These are phyloP conservation scores for Heteropelma amictum DNA, from an alignment of 2,888 invertebrate genomes.

Conservation along the genomic window DNA sequence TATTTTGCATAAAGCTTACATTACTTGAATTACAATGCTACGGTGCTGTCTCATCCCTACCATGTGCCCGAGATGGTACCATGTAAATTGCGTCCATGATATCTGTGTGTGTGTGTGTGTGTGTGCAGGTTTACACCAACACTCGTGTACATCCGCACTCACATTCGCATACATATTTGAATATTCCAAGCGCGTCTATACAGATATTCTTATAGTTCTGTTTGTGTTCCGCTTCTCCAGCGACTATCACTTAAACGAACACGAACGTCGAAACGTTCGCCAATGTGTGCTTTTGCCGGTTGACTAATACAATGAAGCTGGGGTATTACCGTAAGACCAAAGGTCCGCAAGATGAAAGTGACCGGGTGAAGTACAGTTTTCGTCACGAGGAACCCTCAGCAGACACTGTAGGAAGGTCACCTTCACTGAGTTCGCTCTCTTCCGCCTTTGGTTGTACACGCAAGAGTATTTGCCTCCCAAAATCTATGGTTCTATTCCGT, in stretches of 20 bases:
- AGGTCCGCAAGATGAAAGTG: conserved; percentile 21
- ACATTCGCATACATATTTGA: conserved; percentile 20
- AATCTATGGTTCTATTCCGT: conserved; percentile 56
- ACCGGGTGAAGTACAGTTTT: conserved; percentile 18
- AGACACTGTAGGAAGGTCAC: conserved; percentile 18
- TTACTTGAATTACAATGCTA: conserved; percentile 77
- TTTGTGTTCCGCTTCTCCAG: conserved; percentile 31
- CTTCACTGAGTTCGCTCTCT: conserved; percentile 46
- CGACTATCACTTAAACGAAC: conserved; percentile 27
- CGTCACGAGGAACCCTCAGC: not conserved
- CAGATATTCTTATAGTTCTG: conserved; percentile 1
- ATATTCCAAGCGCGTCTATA: conserved; percentile 11
- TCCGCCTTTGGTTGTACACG: not conserved
- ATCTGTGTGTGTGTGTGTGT: conserved; percentile 14
- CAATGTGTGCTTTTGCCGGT: conserved; percentile 10
- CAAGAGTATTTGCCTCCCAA: conserved; percentile 61
- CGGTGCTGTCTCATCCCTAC: conserved; percentile 69
- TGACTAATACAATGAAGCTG: conserved; percentile 25
- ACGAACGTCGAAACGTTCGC: not conserved
- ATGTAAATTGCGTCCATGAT: conserved; percentile 74
- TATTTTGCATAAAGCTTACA: conserved; percentile 78
- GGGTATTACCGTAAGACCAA: not conserved
- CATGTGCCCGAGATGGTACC: conserved; percentile 68
- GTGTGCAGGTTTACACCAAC: conserved; percentile 35
- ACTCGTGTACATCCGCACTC: conserved; percentile 13